Evolutionary conservation across 2,113 vertebrate genomes (phyloP), one percentile per base, ranked within the genome.

Genomic region (Microtus ochrogaster): DNA sequence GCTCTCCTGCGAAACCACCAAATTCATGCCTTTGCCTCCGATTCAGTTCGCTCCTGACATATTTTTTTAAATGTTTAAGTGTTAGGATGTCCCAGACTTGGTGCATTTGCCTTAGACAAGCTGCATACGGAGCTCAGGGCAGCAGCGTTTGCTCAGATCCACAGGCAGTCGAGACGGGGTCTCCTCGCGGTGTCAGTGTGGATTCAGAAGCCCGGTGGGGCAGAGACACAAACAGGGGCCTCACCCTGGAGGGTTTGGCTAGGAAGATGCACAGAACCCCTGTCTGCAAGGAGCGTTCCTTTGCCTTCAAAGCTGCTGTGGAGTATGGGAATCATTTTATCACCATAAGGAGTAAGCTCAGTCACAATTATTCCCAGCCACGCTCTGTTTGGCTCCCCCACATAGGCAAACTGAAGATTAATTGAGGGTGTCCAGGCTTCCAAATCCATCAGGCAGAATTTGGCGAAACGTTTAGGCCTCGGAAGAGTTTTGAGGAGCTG

Each of bases 271-370:
- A 72, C 26, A 16, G 19, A n/a, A 0, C 13, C 22, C 39, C 88
- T 61, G 85, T 26, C 41, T 24, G 2, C 17, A 33, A 78, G 89
- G 66, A 82, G 65, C 55, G 33, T 36, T 1, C 5, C 3, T 90
- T 78, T 78, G 73, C 72, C 16, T 5, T 11, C 36, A 47, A 13
- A 47, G 44, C 81, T 68, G 6, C 21, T 10, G 0, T 8, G 28
- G 90, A 74, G 65, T 14, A 5, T 73, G 65, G 70, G 87, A 58
- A 28, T 76, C 72, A 88, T 55, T 61, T 2, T 36, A n/a, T 70
- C 76, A 88, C 84, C 55, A 12, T 44, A 73, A 87, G 47, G 94
- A 92, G 81, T 72, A n/a, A 94, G 66, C 17, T 82, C 89, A 36
- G 68, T 68, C n/a, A 7, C 72, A 65, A 70, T 0, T 77, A 49